Evolutionary conservation across 2,113 vertebrate genomes (phyloP).

Genomic region (Carassius carassius): DNA sequence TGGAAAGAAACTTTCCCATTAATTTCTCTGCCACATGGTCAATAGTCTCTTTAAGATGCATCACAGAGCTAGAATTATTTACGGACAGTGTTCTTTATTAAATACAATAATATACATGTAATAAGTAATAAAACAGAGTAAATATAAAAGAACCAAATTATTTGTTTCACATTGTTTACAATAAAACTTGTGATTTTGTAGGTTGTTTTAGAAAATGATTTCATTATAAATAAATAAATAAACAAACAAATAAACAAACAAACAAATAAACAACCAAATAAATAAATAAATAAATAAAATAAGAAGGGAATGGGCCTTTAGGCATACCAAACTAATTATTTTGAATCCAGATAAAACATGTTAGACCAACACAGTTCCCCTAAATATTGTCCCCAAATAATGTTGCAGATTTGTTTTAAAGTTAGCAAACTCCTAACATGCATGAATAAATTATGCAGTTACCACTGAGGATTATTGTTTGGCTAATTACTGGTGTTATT

Average conservation of each 20-base stretch:
- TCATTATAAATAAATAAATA: too few species aligned
- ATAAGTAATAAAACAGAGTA: neutral
- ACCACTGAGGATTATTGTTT: neutral
- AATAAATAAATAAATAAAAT: too few species aligned
- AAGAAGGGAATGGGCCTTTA: too few species aligned
- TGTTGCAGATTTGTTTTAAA: neutral
- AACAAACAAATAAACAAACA: too few species aligned
- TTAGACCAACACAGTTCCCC: neutral
- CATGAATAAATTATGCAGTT: slow-evolving; percentile 1
- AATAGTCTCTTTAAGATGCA: neutral
- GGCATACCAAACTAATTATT: neutral
- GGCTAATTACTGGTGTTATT: neutral
- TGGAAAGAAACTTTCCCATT: neutral
- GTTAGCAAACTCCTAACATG: neutral
- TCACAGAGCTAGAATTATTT: too few species aligned
- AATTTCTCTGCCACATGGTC: neutral
- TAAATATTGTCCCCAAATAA: neutral
- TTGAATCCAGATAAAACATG: neutral
- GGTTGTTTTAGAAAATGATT: too few species aligned
- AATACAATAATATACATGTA: neutral
- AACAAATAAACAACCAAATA: too few species aligned
- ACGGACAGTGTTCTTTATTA: too few species aligned
- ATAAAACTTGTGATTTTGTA: neutral
- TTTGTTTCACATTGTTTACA: neutral
- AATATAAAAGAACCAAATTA: neutral